Conservation (phyloP, 2,888 invertebrate species). For the Aethes cnicana region DNA sequence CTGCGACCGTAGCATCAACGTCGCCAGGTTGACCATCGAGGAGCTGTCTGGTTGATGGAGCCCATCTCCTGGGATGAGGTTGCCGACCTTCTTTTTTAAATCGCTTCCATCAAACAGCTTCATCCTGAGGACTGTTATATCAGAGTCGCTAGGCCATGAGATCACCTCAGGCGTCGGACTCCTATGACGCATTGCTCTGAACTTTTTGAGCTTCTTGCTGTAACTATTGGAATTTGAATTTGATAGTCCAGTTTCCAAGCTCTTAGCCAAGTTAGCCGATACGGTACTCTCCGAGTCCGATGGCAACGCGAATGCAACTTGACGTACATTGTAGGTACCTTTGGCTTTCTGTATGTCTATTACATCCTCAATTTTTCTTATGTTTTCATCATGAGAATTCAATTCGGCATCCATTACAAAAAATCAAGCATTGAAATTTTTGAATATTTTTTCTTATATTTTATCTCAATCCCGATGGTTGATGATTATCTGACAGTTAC, state of each 20-base stretch:
- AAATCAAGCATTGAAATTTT: conserved; percentile 43
- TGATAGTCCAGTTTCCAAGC: conserved; percentile 60
- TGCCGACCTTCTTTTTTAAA: conserved; percentile 70
- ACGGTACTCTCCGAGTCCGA: conserved; percentile 49
- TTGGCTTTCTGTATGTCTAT: conserved; percentile 73
- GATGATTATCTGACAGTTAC: conserved; percentile 39
- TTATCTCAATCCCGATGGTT: conserved; percentile 47
- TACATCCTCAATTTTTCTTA: conserved; percentile 72
- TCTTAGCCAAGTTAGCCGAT: conserved; percentile 53
- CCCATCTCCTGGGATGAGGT: conserved; percentile 79
- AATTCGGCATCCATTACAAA: conserved; percentile 50
- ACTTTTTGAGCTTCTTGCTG: conserved; percentile 52
- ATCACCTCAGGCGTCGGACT: conserved; percentile 56
- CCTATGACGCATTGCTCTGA: conserved; percentile 48
- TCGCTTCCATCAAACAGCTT: conserved; percentile 61
- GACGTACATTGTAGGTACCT: conserved; percentile 56
- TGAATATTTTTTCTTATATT: conserved; percentile 46
- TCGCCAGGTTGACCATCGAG: conserved; percentile 83
- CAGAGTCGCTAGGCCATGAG: conserved; percentile 83
- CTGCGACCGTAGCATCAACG: conserved; percentile 71
- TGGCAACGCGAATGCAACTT: conserved; percentile 65
- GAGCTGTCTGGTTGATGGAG: conserved; percentile 81
- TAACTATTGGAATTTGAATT: conserved; percentile 43
- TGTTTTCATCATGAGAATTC: conserved; percentile 47
- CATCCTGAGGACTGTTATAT: conserved; percentile 82